Conservation (phyloP, 2,113 vertebrate species). For the Toxotes chatareus region DNA sequence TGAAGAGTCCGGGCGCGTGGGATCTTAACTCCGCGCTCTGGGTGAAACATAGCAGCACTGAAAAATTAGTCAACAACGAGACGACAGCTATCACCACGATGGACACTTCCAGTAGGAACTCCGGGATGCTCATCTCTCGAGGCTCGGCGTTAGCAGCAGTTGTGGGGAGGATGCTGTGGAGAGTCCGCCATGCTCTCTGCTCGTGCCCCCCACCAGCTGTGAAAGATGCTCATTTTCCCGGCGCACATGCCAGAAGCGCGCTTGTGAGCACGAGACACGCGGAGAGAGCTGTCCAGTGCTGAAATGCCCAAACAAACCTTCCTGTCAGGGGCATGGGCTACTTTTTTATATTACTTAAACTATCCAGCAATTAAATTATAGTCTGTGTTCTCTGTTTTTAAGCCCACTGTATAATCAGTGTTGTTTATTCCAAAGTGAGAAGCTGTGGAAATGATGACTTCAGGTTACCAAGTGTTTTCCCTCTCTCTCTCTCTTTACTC, state of each 20-base stretch:
- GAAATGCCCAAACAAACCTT: constrained; percentile 64
- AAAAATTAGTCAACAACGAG: constrained; percentile 83
- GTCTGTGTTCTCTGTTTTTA: not conserved
- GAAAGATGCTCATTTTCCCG: not conserved
- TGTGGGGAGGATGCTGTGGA: constrained; percentile 28
- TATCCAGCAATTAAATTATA: not conserved
- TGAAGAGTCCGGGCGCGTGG: constrained; percentile 85
- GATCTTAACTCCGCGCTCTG: constrained; percentile 84
- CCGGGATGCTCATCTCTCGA: constrained; percentile 86
- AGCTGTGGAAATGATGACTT: constrained; percentile 33
- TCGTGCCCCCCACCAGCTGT: constrained; percentile 28
- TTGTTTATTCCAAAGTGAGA: constrained; percentile 9
- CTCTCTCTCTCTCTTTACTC: constrained; percentile 45
- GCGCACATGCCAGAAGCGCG: constrained; percentile 30
- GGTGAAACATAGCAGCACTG: constrained; percentile 86
- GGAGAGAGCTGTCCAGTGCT: constrained; percentile 88
- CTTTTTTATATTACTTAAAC: not conserved
- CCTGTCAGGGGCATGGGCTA: not conserved
- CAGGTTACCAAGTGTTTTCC: constrained; percentile 18
- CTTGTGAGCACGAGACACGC: not conserved
- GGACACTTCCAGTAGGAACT: constrained; percentile 83
- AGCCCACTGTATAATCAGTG: not conserved
- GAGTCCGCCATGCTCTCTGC: constrained; percentile 48
- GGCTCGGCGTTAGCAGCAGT: constrained; percentile 41
- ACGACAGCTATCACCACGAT: constrained; percentile 82